Evolutionary conservation across 2,888 invertebrate species (phyloP).

Genomic region (Steinernema hermaphroditum): DNA sequence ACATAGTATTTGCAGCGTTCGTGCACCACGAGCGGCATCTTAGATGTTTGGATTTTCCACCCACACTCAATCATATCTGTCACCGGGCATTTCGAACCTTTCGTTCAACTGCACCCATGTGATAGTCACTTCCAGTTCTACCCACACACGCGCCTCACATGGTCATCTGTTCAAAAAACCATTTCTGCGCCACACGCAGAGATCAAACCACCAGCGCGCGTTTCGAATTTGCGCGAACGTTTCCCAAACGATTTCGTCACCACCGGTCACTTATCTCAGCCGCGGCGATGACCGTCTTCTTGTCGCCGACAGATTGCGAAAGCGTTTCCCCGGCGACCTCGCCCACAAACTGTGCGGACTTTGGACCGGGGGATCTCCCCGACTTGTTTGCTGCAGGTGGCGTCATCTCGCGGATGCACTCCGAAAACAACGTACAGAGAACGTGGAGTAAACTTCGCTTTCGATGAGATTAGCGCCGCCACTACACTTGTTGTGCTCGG

Average conservation of each 20-base stretch:
- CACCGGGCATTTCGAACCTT: no score
- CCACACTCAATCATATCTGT: no score
- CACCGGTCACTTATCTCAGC: background rate
- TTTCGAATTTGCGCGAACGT: background rate
- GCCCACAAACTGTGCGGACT: no score
- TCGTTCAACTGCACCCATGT: no score
- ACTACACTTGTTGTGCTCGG: background rate
- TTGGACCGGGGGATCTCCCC: background rate
- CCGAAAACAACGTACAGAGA: background rate
- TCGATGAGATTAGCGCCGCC: background rate
- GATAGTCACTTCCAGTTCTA: no score
- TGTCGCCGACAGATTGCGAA: background rate
- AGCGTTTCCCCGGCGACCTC: no score
- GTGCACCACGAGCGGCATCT: no score
- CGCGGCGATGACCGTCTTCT: background rate
- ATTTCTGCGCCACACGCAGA: background rate
- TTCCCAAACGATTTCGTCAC: background rate
- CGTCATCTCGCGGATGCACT: background rate
- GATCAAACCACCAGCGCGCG: background rate
- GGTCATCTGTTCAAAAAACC: constrained; percentile 17
- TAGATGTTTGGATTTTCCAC: no score
- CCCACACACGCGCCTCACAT: background rate
- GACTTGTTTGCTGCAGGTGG: background rate
- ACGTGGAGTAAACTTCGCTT: background rate
- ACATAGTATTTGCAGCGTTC: no score